Conservation (phyloP, 2,888 invertebrate genomes). For the Tenthredo mesomela region DNA sequence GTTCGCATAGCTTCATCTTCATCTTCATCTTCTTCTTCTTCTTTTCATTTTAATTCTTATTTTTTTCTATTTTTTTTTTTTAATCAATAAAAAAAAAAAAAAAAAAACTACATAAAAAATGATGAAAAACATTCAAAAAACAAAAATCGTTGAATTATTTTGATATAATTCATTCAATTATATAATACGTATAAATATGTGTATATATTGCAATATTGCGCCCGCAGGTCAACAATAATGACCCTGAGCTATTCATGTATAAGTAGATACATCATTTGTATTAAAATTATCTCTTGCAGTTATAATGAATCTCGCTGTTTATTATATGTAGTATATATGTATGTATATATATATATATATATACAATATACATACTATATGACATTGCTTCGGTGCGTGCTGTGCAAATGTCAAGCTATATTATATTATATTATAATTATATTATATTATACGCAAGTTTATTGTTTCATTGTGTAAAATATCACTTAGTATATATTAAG, state of each 20-base stretch:
- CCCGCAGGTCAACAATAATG: neutral
- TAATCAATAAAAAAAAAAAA: too few relatives aligned
- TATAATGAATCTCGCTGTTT: neutral
- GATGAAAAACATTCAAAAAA: too few relatives aligned
- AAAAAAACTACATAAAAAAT: too few relatives aligned
- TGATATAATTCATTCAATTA: neutral
- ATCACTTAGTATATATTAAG: neutral
- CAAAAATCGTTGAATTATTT: too few relatives aligned
- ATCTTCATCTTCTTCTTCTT: too few relatives aligned
- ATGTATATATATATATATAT: too few relatives aligned
- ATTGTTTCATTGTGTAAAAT: neutral
- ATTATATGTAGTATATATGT: neutral
- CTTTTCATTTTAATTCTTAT: too few relatives aligned
- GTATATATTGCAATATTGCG: neutral
- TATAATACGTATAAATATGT: neutral
- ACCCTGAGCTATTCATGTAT: slow-evolving; percentile 22
- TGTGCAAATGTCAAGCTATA: neutral
- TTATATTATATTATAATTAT: neutral
- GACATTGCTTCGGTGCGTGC: neutral
- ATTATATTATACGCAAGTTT: neutral
- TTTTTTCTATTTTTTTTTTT: too few relatives aligned
- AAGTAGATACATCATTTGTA: slow-evolving; percentile 8
- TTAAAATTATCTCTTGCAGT: slow-evolving; percentile 22
- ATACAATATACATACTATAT: neutral
- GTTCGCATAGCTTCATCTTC: too few relatives aligned